phyloP scores from a whole-genome alignment of 2,113 vertebrate genomes.

The Tricholaema leucomelas region DNA sequence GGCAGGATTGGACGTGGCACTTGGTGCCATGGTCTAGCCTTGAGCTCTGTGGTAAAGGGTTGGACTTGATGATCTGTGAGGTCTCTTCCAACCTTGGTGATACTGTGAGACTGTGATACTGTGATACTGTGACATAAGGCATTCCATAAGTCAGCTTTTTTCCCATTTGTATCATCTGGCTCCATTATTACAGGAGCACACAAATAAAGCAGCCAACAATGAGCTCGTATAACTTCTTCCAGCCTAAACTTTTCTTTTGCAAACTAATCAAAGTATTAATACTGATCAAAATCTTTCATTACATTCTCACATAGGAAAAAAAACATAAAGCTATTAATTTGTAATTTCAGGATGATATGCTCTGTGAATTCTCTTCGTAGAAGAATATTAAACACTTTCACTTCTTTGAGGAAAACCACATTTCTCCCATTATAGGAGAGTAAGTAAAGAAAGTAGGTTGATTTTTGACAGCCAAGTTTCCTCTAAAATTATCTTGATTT shows the following conservation, averaged over 20 bases:
- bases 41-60: too few relatives aligned
- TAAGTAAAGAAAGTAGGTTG: neutral
- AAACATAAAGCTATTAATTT: neutral
- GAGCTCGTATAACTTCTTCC: neutral
- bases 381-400: neutral
- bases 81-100: too few relatives aligned
- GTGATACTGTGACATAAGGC: too few relatives aligned
- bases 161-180: neutral
- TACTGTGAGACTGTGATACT: too few relatives aligned
- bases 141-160: slow-evolving; percentile 6
- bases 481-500: neutral
- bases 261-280: neutral
- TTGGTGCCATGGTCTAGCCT: too few relatives aligned
- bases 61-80: too few relatives aligned
- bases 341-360: neutral
- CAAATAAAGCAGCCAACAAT: neutral
- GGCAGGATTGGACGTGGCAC: too few relatives aligned
- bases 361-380: neutral
- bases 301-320: neutral
- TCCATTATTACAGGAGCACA: neutral
- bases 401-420: neutral
- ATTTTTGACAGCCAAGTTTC: neutral
- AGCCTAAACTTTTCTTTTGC: neutral
- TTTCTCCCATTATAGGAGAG: neutral
- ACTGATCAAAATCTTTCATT: neutral